Evolutionary conservation across 2,797 vertebrate species (phyloP).

Genomic region (Hoplostethus mediterraneus): DNA sequence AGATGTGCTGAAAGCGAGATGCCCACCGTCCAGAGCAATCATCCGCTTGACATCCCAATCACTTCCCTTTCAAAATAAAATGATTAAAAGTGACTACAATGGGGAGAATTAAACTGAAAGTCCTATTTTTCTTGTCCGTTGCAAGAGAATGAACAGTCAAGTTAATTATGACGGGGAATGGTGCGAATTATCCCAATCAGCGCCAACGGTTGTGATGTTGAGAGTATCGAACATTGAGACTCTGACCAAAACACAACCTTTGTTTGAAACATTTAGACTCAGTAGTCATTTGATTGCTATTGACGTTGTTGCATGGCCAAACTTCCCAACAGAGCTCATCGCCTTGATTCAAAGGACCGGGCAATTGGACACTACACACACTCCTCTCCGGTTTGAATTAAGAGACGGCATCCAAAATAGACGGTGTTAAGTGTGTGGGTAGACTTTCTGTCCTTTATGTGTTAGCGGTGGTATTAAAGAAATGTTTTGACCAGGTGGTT

Average conservation of each 20-base stretch:
- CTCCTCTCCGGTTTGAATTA: background rate
- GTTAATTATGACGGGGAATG: slow-evolving; percentile 9
- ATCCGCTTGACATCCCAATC: slow-evolving; percentile 16
- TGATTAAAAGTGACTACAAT: slow-evolving; percentile 27
- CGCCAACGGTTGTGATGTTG: no score
- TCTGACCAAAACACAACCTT: background rate
- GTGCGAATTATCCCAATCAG: background rate
- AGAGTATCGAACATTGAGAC: background rate
- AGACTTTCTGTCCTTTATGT: background rate
- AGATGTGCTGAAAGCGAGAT: slow-evolving; percentile 16
- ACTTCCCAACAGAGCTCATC: background rate
- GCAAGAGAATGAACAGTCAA: background rate
- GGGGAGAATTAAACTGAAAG: background rate
- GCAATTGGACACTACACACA: background rate
- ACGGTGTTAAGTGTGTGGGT: background rate
- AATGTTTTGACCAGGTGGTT: slow-evolving; percentile 12
- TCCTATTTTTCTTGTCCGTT: slow-evolving; percentile 12
- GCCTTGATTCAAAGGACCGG: background rate
- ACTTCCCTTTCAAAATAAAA: slow-evolving; percentile 19
- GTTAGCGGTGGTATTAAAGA: background rate
- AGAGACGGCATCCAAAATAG: background rate
- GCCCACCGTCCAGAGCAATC: slow-evolving; percentile 26
- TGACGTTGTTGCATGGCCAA: background rate
- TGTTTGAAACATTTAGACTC: background rate
- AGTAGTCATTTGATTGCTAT: background rate